phyloP scores from a whole-genome alignment of 1,140 invertebrate genomes.

The Platorchestia sp. region DNA sequence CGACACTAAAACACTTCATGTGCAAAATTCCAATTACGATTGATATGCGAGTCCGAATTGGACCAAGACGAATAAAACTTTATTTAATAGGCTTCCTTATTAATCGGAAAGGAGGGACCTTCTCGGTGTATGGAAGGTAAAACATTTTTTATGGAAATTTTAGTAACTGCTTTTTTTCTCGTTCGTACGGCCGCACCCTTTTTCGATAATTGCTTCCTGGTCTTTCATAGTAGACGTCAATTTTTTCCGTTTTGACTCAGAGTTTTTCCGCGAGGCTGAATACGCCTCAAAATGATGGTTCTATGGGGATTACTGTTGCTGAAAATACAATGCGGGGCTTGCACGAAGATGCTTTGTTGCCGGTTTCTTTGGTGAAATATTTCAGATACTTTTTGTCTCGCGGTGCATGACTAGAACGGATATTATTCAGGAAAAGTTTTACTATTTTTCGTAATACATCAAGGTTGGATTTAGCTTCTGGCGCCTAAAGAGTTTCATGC shows the following conservation, averaged over 20 bases:
- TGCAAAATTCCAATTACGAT: slow-evolving; percentile 55
- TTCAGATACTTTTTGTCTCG: background rate
- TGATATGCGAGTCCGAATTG: slow-evolving; percentile 38
- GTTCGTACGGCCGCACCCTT: background rate
- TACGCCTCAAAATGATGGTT: background rate
- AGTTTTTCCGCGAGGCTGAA: background rate
- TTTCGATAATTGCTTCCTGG: slow-evolving; percentile 42
- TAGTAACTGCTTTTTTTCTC: background rate
- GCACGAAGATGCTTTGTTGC: background rate
- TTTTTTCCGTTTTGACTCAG: background rate
- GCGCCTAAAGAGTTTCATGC: background rate
- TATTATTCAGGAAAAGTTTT: background rate
- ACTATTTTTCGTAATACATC: too few species aligned
- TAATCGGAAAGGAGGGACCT: slow-evolving; percentile 21
- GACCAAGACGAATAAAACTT: slow-evolving; percentile 51
- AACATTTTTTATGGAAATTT: background rate
- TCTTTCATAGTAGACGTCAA: background rate
- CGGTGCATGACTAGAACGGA: background rate
- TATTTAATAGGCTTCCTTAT: slow-evolving; percentile 46
- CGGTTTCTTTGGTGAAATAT: background rate
- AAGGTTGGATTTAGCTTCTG: background rate
- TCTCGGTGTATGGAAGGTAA: background rate
- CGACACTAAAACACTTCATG: slow-evolving; percentile 47
- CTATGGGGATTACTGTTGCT: background rate
- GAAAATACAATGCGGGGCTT: too few species aligned